Evolutionary conservation across 2,797 vertebrate genomes (phyloP).

Genomic region (Periophthalmus magnuspinnatus): DNA sequence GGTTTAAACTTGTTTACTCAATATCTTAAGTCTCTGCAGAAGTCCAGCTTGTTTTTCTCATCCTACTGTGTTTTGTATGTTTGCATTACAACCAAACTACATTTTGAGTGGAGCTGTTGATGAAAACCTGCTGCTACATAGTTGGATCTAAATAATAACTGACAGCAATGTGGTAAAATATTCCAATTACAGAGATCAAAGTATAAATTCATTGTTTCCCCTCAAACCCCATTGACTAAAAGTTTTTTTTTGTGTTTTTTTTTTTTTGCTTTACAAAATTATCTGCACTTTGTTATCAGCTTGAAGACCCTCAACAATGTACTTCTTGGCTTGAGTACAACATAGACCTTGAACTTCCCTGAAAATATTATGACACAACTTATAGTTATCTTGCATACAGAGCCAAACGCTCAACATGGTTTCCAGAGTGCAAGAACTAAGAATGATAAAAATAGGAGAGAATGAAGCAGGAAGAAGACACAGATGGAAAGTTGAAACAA

Average conservation of each 20-base stretch:
- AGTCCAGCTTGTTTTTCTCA: conserved; percentile 1
- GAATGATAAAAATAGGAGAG: conserved; percentile 29
- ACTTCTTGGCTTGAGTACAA: neutral
- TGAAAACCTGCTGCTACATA: neutral
- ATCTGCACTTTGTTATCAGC: neutral
- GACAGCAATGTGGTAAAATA: neutral
- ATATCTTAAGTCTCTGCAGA: conserved; percentile 9
- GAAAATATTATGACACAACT: neutral
- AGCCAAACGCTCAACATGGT: conserved; percentile 11
- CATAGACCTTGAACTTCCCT: neutral
- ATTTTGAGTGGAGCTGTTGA: neutral
- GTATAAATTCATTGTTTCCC: neutral
- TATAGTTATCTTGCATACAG: neutral
- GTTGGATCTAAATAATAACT: too few species aligned
- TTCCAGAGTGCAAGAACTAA: conserved; percentile 1
- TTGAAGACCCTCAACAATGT: neutral
- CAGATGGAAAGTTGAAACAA: conserved; percentile 65
- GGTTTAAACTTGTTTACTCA: neutral
- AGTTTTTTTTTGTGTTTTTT: neutral
- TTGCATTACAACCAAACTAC: neutral
- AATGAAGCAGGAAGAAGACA: conserved; percentile 43
- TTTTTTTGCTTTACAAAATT: neutral
- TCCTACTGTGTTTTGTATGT: neutral
- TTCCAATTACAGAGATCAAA: neutral
- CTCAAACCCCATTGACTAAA: too few species aligned